These are phyloP conservation scores for Diploscapter pachys DNA, from an alignment of 1,140 invertebrate genomes.

Conservation along the genomic window DNA sequence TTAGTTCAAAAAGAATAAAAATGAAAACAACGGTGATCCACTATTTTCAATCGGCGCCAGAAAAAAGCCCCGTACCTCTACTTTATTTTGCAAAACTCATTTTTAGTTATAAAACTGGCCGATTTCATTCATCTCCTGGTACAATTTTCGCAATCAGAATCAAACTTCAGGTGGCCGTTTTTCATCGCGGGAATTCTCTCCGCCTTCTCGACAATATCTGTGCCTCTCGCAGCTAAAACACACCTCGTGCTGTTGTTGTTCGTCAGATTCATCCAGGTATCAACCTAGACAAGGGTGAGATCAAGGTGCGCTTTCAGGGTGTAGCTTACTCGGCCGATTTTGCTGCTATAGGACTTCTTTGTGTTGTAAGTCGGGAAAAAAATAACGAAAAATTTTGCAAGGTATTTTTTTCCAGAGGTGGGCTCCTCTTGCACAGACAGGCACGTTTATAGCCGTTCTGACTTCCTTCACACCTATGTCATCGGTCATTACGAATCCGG, in stretches of 20 bases:
- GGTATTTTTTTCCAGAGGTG: neutral
- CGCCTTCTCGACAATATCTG: conserved; percentile 20
- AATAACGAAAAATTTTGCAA: no score
- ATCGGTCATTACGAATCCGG: conserved; percentile 10
- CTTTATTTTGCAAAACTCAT: no score
- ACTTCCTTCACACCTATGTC: conserved; percentile 24
- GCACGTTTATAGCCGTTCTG: conserved; percentile 25
- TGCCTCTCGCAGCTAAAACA: conserved; percentile 25
- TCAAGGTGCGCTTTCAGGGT: conserved; percentile 20
- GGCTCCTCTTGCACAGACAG: conserved; percentile 32
- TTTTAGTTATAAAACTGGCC: no score
- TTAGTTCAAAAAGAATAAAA: no score
- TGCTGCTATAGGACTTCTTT: conserved; percentile 32
- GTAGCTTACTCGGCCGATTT: conserved; percentile 35
- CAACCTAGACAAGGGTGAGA: neutral
- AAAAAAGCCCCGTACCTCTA: no score
- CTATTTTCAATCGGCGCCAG: no score
- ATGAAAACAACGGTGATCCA: no score
- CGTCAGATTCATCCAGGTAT: conserved; percentile 31
- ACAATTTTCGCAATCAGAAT: no score
- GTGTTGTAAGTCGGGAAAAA: neutral
- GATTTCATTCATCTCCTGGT: no score
- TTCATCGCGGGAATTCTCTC: conserved; percentile 29
- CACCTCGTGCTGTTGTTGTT: conserved; percentile 8
- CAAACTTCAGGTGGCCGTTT: conserved; percentile 23